Base-by-base conservation (phyloP, 2,113 vertebrate genomes). In the Forbesichthys agassizii region DNA sequence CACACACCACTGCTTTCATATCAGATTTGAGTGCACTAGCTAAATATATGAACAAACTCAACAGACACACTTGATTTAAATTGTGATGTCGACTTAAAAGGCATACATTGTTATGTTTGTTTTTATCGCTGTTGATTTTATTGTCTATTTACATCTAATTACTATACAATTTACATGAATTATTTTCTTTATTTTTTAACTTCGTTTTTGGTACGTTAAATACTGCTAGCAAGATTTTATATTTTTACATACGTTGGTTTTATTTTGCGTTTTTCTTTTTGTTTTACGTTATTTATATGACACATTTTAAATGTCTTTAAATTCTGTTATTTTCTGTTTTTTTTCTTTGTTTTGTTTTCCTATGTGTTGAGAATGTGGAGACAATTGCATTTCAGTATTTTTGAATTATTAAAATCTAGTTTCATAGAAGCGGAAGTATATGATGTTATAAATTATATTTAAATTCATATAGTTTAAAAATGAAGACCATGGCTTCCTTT, bases 401-500 rank as follows among this genome's bases (percentile, higher is more conserved):
- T 98, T 98, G 95, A 98, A 97, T 96, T 95, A 95, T 97, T 94
- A 94, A 98, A 96, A 99, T 98, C 97, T 99, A 99, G 97, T 99
- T 98, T 98, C 96, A 90, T 98, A 98, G 96, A 96, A 92, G 93
- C 94, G 95, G 91, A 95, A 96, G 95, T 96, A 96, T 95, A 95
- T 95, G 95, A 95, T 98, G 93, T 92, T 77, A 95, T 98, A 99
- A 98, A 95, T 97, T 97, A 96, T 99, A 99, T 99, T 98, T 99
- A 98, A 98, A 97, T 93, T 96, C 95, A 92, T 99, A 96, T 98
- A 98, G 93, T 96, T 93, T 96, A 86, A 93, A 92, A 92, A 86
- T 82, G 90, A 89, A 90, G 82, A 87, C 93, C 93, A 94, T 93
- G 94, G 95, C 94, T 98, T 98, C 95, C 90, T 98, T 98, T 98